Evolutionary conservation across 1,140 invertebrate genomes (phyloP), one percentile per base, ranked within the genome.

Genomic region (Rhopalosiphum padi): DNA sequence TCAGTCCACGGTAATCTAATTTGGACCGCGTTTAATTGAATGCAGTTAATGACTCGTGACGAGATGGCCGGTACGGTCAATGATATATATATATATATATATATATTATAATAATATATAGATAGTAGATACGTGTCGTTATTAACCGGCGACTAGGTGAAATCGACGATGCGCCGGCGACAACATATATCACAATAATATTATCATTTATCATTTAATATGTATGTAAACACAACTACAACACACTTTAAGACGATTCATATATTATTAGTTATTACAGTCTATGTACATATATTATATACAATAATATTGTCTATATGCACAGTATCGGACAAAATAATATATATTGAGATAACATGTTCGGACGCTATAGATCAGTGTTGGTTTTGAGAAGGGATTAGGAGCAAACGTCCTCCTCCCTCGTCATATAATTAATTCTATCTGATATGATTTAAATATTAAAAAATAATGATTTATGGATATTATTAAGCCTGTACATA

Each of bases 11-110:
- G 51, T 37, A 23, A 87, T 87, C 46, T 87, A 53, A 89, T 55
- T 89, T 11, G 87, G 22, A 53, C 48, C 30, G 1, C 87, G 46
- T 88, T 88, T 88, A 88, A 88, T 88, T 48, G n/a, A 88, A 88
- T 15, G 18, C n/a, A 88, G 46, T 88, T 21, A 88, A 88, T 53
- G 87, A 88, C 87, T 88, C 87, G 87, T 88, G 30, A 88, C 87
- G 48, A 43, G 18, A 8, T 53, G 15, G 46, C 1, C n/a, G 4
- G 86, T 8, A 35, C 9, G 21, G 35, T 41, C 83, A 85, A 7
- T 77, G 9, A 86, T 86, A 43, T 83, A 41, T 22, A 7, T 83
- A 41, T 83, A 37, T 83, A 86, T 86, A 43, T 83, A 41, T 22
- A 7, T 83, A 41, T 83, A 37, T 83, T 25, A 85, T 85, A 41